A percentile compares a stretch with the other conserved stretches of the same genome.
These are phyloP conservation scores for Elaphurus davidianus DNA, from an alignment of 2,113 vertebrate genomes.

Conservation along the genomic window DNA sequence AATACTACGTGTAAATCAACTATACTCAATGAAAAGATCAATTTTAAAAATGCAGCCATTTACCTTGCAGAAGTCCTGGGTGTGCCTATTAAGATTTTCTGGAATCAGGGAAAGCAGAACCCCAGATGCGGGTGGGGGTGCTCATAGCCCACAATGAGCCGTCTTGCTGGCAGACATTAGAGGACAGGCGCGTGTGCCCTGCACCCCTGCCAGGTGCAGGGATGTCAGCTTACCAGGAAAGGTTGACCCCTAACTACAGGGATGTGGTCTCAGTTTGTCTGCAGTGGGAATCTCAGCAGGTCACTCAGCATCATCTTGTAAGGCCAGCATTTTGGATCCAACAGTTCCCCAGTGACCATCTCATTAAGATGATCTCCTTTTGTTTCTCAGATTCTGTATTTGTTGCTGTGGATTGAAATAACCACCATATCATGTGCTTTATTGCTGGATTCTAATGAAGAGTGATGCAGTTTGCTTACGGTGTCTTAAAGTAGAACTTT, in stretches of 20 bases:
- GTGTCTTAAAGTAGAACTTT: background rate
- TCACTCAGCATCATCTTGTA: background rate
- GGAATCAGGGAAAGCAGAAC: background rate
- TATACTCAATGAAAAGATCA: background rate
- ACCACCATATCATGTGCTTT: background rate
- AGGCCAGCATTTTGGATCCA: background rate
- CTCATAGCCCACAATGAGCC: rapidly evolving
- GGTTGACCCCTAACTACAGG: background rate
- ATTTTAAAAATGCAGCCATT: background rate
- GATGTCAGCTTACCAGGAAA: background rate
- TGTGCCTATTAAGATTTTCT: background rate
- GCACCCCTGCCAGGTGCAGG: rapidly evolving
- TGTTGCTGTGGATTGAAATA: background rate
- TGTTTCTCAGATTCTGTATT: background rate
- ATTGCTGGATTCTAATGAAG: background rate
- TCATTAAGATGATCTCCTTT: background rate
- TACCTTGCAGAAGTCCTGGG: background rate
- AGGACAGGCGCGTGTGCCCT: rapidly evolving
- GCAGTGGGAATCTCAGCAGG: background rate
- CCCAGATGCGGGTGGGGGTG: no score
- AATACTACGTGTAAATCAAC: background rate
- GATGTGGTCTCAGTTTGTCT: background rate
- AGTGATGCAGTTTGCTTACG: background rate
- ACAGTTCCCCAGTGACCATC: background rate
- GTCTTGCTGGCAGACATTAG: background rate